Percentiles rank a stretch among this genome's conserved stretches.
These are phyloP conservation scores for Philopedon plagiatum DNA, from an alignment of 2,888 invertebrate genomes.

Conservation along the genomic window DNA sequence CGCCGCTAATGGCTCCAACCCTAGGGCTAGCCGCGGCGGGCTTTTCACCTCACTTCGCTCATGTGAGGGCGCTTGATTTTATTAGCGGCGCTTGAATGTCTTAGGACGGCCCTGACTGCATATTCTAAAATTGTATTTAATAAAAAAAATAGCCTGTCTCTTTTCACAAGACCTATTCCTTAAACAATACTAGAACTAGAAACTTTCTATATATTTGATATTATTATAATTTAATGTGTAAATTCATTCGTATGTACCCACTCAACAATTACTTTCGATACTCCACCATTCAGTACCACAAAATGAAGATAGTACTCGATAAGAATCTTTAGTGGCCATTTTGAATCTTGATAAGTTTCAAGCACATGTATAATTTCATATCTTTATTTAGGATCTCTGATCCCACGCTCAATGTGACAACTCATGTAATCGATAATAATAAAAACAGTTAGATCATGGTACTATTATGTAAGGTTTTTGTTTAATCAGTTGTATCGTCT, in stretches of 20 bases:
- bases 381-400: conserved; percentile 13
- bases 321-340: conserved; percentile 14
- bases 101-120: too few relatives aligned
- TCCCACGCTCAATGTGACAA: conserved; percentile 22
- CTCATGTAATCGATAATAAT: background rate
- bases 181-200: background rate
- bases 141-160: too few relatives aligned
- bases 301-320: conserved; percentile 5
- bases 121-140: too few relatives aligned
- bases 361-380: background rate
- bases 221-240: conserved; percentile 1
- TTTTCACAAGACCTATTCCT: too few relatives aligned
- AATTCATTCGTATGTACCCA: background rate
- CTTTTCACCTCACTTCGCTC: too few relatives aligned
- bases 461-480: too few relatives aligned
- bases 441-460: background rate
- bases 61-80: too few relatives aligned
- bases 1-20: too few relatives aligned
- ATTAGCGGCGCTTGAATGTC: too few relatives aligned
- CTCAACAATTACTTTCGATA: conserved; percentile 23
- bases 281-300: conserved; percentile 18
- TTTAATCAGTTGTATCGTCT: too few relatives aligned
- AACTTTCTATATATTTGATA: conserved; percentile 23
- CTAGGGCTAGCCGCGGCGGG: too few relatives aligned
- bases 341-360: background rate